These are phyloP conservation scores for Takifugu rubripes DNA, from an alignment of 2,797 vertebrate species.

Conservation along the genomic window DNA sequence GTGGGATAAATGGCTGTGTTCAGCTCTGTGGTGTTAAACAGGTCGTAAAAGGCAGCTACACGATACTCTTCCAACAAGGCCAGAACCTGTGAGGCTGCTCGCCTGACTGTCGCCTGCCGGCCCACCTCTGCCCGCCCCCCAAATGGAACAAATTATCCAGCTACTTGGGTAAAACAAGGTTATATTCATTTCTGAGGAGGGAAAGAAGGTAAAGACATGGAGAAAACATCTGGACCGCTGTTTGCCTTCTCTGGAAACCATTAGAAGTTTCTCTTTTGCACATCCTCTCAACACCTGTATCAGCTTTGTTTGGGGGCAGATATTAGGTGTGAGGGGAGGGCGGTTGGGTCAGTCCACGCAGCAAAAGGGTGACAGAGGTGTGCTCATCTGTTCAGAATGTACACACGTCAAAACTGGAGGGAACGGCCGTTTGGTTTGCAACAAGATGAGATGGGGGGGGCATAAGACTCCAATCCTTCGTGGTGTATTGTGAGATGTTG, in stretches of 20 bases:
- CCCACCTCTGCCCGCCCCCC: slow-evolving; percentile 17
- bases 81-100: slow-evolving; percentile 58
- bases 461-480: no score
- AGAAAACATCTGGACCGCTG: slow-evolving; percentile 55
- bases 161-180: slow-evolving; percentile 54
- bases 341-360: not conserved
- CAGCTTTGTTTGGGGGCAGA: slow-evolving; percentile 57
- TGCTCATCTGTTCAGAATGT: slow-evolving; percentile 54
- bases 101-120: slow-evolving; percentile 59
- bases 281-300: slow-evolving; percentile 62
- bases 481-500: no score
- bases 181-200: slow-evolving; percentile 53
- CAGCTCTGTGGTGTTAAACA: slow-evolving; percentile 71
- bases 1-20: slow-evolving; percentile 61
- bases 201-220: slow-evolving; percentile 39
- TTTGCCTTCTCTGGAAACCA: slow-evolving; percentile 70
- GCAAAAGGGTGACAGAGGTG: slow-evolving; percentile 33
- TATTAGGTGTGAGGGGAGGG: slow-evolving; percentile 14
- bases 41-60: slow-evolving; percentile 70
- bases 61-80: slow-evolving; percentile 64
- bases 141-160: slow-evolving; percentile 67
- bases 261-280: slow-evolving; percentile 57
- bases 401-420: slow-evolving; percentile 29
- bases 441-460: no score
- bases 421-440: no score